phyloP scores from a whole-genome alignment of 2,113 vertebrate genomes.

The Coptodon rendalli region DNA sequence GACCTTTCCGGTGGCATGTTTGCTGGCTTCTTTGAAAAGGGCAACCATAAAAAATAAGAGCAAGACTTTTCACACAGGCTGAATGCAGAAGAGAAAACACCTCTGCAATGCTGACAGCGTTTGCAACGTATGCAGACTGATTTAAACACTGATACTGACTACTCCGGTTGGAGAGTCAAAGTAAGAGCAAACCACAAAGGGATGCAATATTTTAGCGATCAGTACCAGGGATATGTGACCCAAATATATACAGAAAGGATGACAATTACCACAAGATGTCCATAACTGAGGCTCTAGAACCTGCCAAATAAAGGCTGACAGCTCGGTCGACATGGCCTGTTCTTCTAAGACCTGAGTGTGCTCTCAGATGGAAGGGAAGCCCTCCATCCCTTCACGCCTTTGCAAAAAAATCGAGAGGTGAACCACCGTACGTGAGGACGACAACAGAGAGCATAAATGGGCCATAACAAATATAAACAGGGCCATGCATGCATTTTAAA shows the following conservation, averaged over 20 bases:
- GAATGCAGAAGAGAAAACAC: neutral
- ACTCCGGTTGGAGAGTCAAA: neutral
- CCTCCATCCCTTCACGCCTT: rapidly evolving
- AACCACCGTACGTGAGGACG: neutral
- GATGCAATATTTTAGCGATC: neutral
- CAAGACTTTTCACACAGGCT: neutral
- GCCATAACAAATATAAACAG: neutral
- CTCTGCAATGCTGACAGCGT: neutral
- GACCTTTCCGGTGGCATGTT: conserved; percentile 56
- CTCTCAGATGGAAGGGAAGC: neutral
- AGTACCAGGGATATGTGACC: neutral
- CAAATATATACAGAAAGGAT: neutral
- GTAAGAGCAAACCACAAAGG: neutral
- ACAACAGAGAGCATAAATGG: neutral
- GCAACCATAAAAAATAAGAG: conserved; percentile 34
- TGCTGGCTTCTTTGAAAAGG: conserved; percentile 57
- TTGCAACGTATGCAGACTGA: neutral
- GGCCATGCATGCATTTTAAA: neutral
- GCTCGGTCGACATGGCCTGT: neutral
- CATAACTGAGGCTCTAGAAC: neutral
- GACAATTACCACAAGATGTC: neutral
- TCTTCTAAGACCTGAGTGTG: neutral
- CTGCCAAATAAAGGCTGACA: neutral
- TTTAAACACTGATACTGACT: neutral
- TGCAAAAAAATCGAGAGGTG: neutral